phyloP scores from a whole-genome alignment of 2,797 vertebrate genomes.

The Eulemur rubriventer region DNA sequence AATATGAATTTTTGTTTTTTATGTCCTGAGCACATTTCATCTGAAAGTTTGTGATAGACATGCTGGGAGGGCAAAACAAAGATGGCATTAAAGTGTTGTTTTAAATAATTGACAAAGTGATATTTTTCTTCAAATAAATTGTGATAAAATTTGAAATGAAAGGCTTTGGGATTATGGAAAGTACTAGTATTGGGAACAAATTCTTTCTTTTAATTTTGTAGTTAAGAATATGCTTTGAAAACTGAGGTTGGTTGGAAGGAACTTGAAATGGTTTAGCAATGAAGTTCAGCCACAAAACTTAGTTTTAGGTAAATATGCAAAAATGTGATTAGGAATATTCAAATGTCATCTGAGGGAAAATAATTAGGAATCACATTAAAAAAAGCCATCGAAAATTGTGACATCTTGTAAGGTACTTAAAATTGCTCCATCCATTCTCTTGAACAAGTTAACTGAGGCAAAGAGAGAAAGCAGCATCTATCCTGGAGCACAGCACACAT shows the following conservation, averaged over 20 bases:
- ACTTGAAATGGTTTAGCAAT: not conserved
- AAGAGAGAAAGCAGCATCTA: not conserved
- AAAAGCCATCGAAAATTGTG: not conserved
- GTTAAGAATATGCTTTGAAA: not conserved
- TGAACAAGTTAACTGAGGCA: slow-evolving; percentile 14
- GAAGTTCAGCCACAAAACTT: not conserved
- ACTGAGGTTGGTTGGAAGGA: not conserved
- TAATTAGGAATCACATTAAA: not conserved
- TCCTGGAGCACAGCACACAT: not conserved
- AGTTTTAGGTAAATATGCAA: not conserved
- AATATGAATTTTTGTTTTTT: slow-evolving; percentile 2
- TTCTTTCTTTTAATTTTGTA: slow-evolving; percentile 2
- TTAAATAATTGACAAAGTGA: slow-evolving; percentile 36
- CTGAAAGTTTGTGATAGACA: not conserved
- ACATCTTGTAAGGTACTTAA: slow-evolving; percentile 24
- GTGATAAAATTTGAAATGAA: slow-evolving; percentile 30
- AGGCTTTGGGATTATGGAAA: not conserved
- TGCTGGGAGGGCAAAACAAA: not conserved
- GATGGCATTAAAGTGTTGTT: not conserved
- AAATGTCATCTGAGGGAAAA: not conserved
- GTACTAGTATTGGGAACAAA: not conserved
- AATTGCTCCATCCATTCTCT: slow-evolving; percentile 21
- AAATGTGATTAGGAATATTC: not conserved
- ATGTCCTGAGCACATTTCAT: not conserved
- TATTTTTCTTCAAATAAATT: slow-evolving; percentile 34